Conservation (phyloP, 2,888 invertebrate genomes). For the Clunio marinus region DNA sequence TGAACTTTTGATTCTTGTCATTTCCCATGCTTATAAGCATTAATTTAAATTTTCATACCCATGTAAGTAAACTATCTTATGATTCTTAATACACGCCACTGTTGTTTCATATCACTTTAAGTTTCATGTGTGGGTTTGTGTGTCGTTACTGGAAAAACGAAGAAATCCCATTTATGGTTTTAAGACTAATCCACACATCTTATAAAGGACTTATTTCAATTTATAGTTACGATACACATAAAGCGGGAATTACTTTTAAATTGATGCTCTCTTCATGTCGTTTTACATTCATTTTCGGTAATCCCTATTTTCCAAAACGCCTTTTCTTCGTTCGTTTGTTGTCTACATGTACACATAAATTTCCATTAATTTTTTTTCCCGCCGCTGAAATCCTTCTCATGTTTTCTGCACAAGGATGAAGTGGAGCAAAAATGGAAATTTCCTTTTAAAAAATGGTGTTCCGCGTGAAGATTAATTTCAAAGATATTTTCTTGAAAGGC, state of each 20-base stretch:
- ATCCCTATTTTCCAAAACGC: too few species aligned
- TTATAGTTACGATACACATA: conserved; percentile 38
- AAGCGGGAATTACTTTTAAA: conserved; percentile 38
- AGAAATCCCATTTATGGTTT: conserved; percentile 27
- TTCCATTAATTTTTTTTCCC: conserved; percentile 29
- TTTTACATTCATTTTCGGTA: conserved; percentile 20
- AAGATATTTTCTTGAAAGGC: neutral
- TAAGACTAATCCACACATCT: conserved; percentile 26
- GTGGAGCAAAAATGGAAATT: neutral
- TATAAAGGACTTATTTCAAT: conserved; percentile 38
- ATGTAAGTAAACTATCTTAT: too few species aligned
- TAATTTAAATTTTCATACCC: too few species aligned
- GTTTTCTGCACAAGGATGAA: neutral
- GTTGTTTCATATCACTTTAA: neutral
- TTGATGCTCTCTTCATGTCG: conserved; percentile 37
- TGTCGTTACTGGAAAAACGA: neutral
- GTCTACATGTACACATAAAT: conserved; percentile 27
- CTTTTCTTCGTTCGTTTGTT: conserved; percentile 9
- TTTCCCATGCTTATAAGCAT: too few species aligned
- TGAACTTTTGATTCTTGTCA: too few species aligned
- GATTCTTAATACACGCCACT: too few species aligned
- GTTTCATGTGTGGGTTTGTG: neutral
- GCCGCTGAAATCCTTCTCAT: neutral
- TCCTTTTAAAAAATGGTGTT: conserved; percentile 6
- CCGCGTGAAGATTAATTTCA: neutral